Conservation (phyloP, 2,113 vertebrate species). For the Orcinus orca region DNA sequence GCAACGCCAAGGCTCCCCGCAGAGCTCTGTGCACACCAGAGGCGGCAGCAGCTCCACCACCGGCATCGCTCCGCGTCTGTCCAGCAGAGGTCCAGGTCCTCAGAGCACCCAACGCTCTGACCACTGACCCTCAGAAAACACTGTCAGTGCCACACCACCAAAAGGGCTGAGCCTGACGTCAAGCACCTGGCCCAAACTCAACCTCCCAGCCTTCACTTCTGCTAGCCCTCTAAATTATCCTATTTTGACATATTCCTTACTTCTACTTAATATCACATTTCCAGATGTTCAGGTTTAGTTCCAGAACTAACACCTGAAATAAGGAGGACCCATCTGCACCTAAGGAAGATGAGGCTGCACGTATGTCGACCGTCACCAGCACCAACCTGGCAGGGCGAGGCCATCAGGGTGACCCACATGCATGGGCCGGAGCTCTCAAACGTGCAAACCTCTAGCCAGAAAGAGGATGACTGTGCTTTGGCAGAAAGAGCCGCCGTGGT, state of each 20-base stretch:
- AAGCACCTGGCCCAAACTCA: background rate
- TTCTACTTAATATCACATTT: background rate
- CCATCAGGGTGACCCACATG: background rate
- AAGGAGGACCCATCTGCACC: background rate
- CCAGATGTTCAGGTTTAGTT: background rate
- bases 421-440: background rate
- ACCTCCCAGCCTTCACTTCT: background rate
- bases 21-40: background rate
- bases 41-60: no score
- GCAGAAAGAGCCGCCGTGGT: background rate
- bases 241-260: background rate
- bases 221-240: background rate
- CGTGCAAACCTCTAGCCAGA: background rate
- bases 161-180: background rate
- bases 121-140: background rate
- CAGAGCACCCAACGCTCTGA: background rate
- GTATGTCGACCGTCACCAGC: background rate
- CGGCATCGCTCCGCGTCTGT: background rate
- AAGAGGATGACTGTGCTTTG: background rate
- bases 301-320: background rate
- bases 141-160: background rate
- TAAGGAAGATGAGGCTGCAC: background rate
- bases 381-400: background rate
- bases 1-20: background rate
- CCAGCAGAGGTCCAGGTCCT: background rate